Evolutionary conservation across 2,888 invertebrate genomes (phyloP), one percentile per base, ranked within the genome.

Genomic region (Pocota personata): DNA sequence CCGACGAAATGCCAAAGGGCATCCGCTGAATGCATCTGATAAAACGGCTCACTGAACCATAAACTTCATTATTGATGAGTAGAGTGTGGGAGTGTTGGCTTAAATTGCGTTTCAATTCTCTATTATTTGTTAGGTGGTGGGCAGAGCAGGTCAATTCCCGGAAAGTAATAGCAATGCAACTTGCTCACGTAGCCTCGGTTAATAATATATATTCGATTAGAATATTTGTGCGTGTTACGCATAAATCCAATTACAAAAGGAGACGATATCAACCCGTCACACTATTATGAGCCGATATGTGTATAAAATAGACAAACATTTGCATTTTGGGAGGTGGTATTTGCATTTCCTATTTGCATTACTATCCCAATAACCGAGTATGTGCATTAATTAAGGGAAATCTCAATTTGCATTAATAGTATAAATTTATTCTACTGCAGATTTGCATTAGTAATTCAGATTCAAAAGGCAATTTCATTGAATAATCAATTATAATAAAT

Each of bases 31-130:
- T 58, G 57, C 72, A 73, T 79, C 72, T 64, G 79, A 79, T 79
- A 64, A 66, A 79, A 79, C 64, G 72, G 66, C 73, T 80, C 79
- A 73, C 72, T 80, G 79, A 80, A 80, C 79, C 73, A 73, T 66
- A 80, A 80, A 80, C 64, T 73, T 58, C 73, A 80, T 73, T 73
- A 80, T 80, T 60, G 79, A 79, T 40, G 72, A 79, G 24, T 4
- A 24, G 3, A 43, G 60, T 27, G 14, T n/a, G 60, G 21, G 19
- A 32, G 16, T 30, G 19, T 52, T 12, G 19, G 12, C 52, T 60
- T 24, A 76, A 76, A 76, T 60, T 32, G 62, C 27, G 16, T 60
- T 50, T 67, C 27, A 58, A 67, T 67, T 35, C 48, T 12, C 32
- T n/a, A 35, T 35, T 7, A 37, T 19, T 50, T 48, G 32, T 6